phyloP scores from a whole-genome alignment of 2,797 vertebrate species.

The Sebastes vulpes region DNA sequence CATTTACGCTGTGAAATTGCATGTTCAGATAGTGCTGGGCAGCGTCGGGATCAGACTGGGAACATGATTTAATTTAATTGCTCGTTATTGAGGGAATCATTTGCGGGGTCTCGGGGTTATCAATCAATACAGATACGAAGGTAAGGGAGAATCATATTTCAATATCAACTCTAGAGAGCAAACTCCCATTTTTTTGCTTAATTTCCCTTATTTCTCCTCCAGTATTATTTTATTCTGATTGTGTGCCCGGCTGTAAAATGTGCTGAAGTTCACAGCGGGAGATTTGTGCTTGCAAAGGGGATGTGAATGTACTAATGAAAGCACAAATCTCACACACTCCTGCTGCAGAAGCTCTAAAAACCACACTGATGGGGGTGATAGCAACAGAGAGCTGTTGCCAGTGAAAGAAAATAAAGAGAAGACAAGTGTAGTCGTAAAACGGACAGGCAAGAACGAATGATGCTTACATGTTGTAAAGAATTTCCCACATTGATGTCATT shows the following conservation, averaged over 20 bases:
- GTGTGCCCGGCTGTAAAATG: constrained; percentile 9
- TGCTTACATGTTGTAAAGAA: constrained; percentile 6
- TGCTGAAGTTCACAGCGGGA: constrained; percentile 28
- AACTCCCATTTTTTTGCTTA: background rate
- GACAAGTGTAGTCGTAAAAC: constrained; percentile 5
- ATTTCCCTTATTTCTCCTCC: background rate
- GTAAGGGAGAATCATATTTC: background rate
- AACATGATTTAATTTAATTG: constrained; percentile 76
- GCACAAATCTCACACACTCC: constrained; percentile 45
- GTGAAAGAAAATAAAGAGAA: constrained; percentile 6
- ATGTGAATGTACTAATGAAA: constrained; percentile 46
- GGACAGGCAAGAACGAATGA: constrained; percentile 1
- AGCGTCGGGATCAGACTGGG: constrained; percentile 49
- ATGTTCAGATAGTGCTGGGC: constrained; percentile 48
- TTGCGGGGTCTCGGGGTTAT: constrained; percentile 22
- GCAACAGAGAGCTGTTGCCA: background rate
- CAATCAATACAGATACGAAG: constrained; percentile 10
- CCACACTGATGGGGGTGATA: constrained; percentile 25
- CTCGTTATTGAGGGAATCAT: constrained; percentile 64
- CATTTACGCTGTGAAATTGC: constrained; percentile 69
- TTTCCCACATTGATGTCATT: background rate
- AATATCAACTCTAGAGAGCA: background rate
- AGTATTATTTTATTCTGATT: constrained; percentile 20
- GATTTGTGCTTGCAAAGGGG: constrained; percentile 11
- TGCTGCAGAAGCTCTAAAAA: constrained; percentile 22